A percentile compares a stretch with the other conserved stretches of the same genome.
phyloP scores from a whole-genome alignment of 2,888 invertebrate species.

The Anticlea derivata region DNA sequence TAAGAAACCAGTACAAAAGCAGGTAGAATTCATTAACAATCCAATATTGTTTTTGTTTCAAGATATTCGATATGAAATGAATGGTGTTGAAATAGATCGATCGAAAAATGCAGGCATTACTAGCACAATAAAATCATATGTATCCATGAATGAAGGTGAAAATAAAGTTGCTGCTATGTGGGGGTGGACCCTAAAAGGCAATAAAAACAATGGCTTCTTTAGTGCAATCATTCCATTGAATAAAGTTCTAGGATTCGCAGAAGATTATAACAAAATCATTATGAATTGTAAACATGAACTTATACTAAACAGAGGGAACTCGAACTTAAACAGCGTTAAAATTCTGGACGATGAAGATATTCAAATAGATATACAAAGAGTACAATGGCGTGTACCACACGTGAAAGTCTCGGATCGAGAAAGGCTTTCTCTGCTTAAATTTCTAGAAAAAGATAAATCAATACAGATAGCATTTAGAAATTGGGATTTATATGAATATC shows the following conservation, averaged over 20 bases:
- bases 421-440: conserved; percentile 7
- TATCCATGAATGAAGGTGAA: conserved; percentile 3
- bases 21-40: neutral
- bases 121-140: neutral
- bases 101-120: conserved; percentile 1
- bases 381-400: conserved; percentile 6
- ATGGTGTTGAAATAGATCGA: conserved; percentile 6
- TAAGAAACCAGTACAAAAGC: neutral
- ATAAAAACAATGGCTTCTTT: neutral
- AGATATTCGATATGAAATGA: conserved; percentile 5
- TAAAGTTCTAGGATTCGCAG: neutral
- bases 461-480: conserved; percentile 10
- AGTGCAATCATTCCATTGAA: neutral
- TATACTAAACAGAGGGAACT: neutral
- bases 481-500: conserved; percentile 17
- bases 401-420: conserved; percentile 7
- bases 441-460: conserved; percentile 14
- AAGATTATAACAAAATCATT: conserved; percentile 12
- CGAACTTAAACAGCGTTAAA: conserved; percentile 2
- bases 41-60: neutral
- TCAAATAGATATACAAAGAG: conserved; percentile 3
- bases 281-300: conserved; percentile 16
- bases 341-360: neutral
- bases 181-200: neutral
- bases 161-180: conserved; percentile 4